phyloP scores from a whole-genome alignment of 2,888 invertebrate genomes.

The Zeuzera pyrina region DNA sequence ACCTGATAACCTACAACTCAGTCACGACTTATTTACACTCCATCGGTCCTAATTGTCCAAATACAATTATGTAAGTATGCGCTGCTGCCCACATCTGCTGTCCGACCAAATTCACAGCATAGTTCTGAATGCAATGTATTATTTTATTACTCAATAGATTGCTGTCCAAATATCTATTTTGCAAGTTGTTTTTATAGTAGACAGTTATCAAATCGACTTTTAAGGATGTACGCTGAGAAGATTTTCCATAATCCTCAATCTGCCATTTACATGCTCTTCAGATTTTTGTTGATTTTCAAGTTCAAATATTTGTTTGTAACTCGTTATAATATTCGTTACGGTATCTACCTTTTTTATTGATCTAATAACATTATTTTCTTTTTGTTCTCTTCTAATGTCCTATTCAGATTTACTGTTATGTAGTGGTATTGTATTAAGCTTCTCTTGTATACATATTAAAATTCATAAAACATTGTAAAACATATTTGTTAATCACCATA shows the following conservation, averaged over 20 bases:
- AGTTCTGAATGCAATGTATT: conserved; percentile 25
- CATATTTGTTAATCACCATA: no score
- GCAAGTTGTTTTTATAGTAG: conserved; percentile 26
- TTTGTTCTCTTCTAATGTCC: no score
- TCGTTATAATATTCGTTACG: no score
- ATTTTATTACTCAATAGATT: conserved; percentile 30
- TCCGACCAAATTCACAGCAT: conserved; percentile 24
- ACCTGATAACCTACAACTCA: conserved; percentile 48
- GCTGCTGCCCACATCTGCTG: conserved; percentile 29
- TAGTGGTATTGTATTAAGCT: no score
- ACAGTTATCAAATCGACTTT: conserved; percentile 20
- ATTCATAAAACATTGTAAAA: no score
- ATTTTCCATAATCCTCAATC: neutral
- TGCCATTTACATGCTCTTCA: conserved; percentile 31
- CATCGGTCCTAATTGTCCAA: conserved; percentile 41
- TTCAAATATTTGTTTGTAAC: conserved; percentile 28
- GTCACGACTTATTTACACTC: conserved; percentile 38
- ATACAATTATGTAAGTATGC: conserved; percentile 40
- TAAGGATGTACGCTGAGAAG: conserved; percentile 13
- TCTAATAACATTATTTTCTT: no score
- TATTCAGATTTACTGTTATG: no score
- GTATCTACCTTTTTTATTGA: no score
- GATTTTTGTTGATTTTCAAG: conserved; percentile 37
- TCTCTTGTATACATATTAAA: no score
- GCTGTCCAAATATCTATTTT: conserved; percentile 20